Evolutionary conservation across 2,888 invertebrate species (phyloP).

Genomic region (Macrophya alboannulata): DNA sequence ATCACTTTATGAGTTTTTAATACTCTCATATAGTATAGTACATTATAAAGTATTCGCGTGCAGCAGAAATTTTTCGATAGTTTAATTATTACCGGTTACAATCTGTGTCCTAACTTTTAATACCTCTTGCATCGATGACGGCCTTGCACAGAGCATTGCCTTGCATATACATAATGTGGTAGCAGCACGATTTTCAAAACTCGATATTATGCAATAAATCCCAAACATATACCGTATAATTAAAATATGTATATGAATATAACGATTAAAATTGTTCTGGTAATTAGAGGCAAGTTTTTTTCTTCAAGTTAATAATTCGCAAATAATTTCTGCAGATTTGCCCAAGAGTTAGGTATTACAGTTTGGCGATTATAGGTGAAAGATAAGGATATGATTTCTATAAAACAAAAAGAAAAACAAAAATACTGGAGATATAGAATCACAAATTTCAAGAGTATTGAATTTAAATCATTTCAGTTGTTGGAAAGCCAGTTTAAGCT

Average conservation of each 20-base stretch:
- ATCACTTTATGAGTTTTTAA: neutral
- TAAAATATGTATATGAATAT: neutral
- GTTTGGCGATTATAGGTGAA: neutral
- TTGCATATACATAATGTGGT: neutral
- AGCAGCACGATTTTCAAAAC: constrained; percentile 12
- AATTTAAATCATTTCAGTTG: constrained; percentile 80
- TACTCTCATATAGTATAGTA: neutral
- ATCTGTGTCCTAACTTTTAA: constrained; percentile 7
- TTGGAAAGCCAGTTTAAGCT: constrained; percentile 87
- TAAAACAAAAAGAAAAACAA: neutral
- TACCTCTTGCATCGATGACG: constrained; percentile 10
- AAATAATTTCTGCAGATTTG: neutral
- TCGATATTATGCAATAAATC: neutral
- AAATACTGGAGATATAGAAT: neutral
- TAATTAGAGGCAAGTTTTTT: neutral
- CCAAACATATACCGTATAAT: neutral
- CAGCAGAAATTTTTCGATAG: neutral
- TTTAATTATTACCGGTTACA: constrained; percentile 14
- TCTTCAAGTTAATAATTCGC: neutral
- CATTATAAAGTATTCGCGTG: neutral
- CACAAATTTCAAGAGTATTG: too few relatives aligned
- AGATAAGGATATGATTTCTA: neutral
- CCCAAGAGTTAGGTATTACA: neutral
- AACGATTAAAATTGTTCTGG: neutral
- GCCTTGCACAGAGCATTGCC: neutral